phyloP scores from a whole-genome alignment of 92 coral and sea anemone genomes.

The Heteractis magnifica region DNA sequence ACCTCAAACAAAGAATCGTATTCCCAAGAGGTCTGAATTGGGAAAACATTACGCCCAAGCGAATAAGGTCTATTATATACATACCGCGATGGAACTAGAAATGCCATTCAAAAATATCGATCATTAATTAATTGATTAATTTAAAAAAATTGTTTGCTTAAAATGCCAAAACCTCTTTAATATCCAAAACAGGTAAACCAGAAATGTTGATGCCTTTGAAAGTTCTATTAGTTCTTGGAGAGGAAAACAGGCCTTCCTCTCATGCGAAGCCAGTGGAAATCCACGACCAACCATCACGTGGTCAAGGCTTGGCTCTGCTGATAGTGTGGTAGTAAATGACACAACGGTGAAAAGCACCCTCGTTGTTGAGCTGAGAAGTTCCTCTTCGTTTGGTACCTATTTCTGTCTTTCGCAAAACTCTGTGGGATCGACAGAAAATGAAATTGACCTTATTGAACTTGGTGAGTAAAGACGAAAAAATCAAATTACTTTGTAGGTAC shows the following conservation, averaged over 20 bases:
- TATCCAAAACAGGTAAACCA: too few relatives aligned
- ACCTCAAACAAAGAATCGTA: slow-evolving; percentile 3
- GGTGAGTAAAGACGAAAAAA: slow-evolving; percentile 18
- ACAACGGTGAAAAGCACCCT: slow-evolving; percentile 25
- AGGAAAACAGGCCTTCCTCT: too few relatives aligned
- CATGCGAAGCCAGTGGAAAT: too few relatives aligned
- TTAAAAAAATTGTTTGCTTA: too few relatives aligned
- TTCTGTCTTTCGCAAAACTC: slow-evolving; percentile 31
- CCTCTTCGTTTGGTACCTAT: slow-evolving; percentile 33
- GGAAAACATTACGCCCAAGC: slow-evolving; percentile 31
- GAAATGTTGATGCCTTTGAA: too few relatives aligned
- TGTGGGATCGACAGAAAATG: slow-evolving; percentile 17
- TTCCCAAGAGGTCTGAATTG: too few relatives aligned
- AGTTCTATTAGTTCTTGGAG: too few relatives aligned
- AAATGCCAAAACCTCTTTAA: too few relatives aligned
- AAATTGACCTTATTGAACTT: slow-evolving; percentile 13
- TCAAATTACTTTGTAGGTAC: not conserved
- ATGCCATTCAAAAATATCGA: too few relatives aligned
- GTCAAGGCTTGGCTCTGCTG: slow-evolving; percentile 30
- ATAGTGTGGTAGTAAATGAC: slow-evolving; percentile 6
- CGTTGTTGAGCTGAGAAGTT: not conserved
- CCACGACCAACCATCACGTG: slow-evolving; percentile 44
- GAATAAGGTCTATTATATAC: not conserved
- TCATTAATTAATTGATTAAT: too few relatives aligned
- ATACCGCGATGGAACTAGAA: too few relatives aligned